Percentiles rank a stretch among this genome's conserved stretches.
Evolutionary conservation across 2,797 vertebrate species (phyloP).

Genomic region (Trichosurus vulpecula): DNA sequence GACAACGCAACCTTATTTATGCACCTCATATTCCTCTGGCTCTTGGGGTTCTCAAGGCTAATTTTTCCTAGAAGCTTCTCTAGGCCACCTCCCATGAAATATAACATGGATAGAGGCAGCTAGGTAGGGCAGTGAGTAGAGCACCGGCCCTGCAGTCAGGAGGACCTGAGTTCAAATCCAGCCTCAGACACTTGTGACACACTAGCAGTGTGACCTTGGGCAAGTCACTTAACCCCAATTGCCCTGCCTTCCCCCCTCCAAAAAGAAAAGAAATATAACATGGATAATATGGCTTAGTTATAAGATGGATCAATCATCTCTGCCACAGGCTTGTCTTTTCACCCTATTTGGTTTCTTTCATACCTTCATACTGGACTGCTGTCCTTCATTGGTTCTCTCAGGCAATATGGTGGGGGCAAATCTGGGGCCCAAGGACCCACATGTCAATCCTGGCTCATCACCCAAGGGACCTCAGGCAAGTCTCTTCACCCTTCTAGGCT

Average conservation of each 20-base stretch:
- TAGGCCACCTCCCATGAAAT: not conserved
- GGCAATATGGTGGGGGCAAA: not conserved
- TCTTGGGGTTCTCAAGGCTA: not conserved
- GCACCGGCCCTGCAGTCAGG: no score
- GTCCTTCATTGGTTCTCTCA: constrained; percentile 21
- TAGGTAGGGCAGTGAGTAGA: no score
- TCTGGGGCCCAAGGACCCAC: not conserved
- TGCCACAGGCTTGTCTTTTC: not conserved
- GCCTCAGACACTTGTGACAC: no score
- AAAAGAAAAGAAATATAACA: no score
- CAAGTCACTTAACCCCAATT: no score
- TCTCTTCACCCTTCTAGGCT: not conserved
- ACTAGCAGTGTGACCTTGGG: no score
- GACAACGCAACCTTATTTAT: not conserved
- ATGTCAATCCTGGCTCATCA: not conserved
- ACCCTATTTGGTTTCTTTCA: not conserved
- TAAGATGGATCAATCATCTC: not conserved
- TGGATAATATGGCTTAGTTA: not conserved
- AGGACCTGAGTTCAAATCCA: no score
- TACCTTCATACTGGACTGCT: not conserved
- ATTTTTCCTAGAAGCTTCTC: not conserved
- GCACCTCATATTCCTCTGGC: not conserved
- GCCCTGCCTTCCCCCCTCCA: no score
- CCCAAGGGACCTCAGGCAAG: not conserved
- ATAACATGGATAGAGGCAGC: not conserved